Evolutionary conservation across 2,888 invertebrate genomes (phyloP), one percentile per base, ranked within the genome.

Genomic region (Acanthacorydalis orientalis): DNA sequence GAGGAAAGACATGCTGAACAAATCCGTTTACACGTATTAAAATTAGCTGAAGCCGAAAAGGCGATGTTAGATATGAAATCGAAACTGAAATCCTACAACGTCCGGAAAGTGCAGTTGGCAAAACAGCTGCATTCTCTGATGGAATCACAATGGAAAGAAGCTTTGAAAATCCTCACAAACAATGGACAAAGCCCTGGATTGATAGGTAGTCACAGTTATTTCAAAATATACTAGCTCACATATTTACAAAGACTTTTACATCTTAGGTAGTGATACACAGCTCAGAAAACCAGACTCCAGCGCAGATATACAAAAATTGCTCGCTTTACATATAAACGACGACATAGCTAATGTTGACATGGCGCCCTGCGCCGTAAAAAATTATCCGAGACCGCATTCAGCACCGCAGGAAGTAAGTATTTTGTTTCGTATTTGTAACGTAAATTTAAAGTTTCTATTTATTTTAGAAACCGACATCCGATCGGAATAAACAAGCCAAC

Each of bases 1-100:
- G 85, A 84, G 67, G 81, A 84, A 61, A 85, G 85, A 56, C 84
- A 87, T 52, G 74, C 66, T 55, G 86, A 87, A 61, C 86, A 88
- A 61, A 76, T 81, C 4, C 78, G 80, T 52, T 58, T 85, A n/a
- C 80, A 75, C 59, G 70, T 82, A 39, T 64, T 84, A 48, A 82
- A 83, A 56, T 61, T 84, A 31, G 77, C 78, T 0, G 83, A 86
- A 60, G 72, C 78, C 6, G 70, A 73, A 8, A 79, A 82, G 57
- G 79, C 76, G 57, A 74, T 78, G n/a, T 69, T 75, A 4, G 67
- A 77, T 32, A 64, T 83, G 7, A 80, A 84, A 63, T 67, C 70
- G 9, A 74, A 74, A 57, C 59, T 75, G 32, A 64, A 64, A 44
- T 62, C 64, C 4, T 67, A 71, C 48, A 65, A 69, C 8, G 62